These are phyloP conservation scores for Archilochus colubris DNA, from an alignment of 2,113 vertebrate genomes.

Conservation along the genomic window DNA sequence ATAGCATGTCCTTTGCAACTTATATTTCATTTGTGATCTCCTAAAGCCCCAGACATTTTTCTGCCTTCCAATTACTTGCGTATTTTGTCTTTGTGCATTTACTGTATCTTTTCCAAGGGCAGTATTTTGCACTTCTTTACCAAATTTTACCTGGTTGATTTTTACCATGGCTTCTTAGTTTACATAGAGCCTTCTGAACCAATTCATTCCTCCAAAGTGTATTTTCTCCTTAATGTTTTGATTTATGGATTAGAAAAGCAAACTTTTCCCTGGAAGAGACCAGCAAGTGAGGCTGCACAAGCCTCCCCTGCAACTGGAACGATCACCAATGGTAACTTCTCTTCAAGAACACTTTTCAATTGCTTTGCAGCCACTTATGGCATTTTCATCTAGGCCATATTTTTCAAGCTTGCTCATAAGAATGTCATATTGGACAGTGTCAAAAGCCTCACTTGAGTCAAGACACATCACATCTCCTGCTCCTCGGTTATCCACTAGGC, in stretches of 20 bases:
- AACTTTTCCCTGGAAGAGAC: neutral
- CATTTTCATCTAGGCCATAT: conserved; percentile 39
- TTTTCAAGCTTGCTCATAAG: conserved; percentile 55
- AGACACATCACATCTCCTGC: conserved; percentile 57
- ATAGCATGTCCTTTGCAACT: conserved; percentile 50
- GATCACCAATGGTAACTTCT: neutral
- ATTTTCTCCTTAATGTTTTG: neutral
- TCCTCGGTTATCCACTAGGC: conserved; percentile 32
- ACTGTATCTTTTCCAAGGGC: neutral
- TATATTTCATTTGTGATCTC: conserved; percentile 15
- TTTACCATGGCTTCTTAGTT: neutral
- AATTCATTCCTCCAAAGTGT: neutral
- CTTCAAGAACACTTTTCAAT: neutral
- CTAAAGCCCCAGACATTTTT: neutral
- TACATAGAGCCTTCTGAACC: neutral
- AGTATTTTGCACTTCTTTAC: neutral
- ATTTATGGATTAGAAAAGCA: neutral
- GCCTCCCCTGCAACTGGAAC: neutral
- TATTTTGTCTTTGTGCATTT: neutral
- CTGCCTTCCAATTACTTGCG: neutral
- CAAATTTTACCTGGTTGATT: neutral
- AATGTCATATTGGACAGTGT: conserved; percentile 62
- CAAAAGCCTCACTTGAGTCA: conserved; percentile 65
- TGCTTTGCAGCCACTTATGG: conserved; percentile 22
- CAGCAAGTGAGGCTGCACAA: fast-evolving